Percentiles rank a stretch among this genome's conserved stretches.
These are phyloP conservation scores for Engystomops pustulosus DNA, from an alignment of 2,113 vertebrate species.

Conservation along the genomic window DNA sequence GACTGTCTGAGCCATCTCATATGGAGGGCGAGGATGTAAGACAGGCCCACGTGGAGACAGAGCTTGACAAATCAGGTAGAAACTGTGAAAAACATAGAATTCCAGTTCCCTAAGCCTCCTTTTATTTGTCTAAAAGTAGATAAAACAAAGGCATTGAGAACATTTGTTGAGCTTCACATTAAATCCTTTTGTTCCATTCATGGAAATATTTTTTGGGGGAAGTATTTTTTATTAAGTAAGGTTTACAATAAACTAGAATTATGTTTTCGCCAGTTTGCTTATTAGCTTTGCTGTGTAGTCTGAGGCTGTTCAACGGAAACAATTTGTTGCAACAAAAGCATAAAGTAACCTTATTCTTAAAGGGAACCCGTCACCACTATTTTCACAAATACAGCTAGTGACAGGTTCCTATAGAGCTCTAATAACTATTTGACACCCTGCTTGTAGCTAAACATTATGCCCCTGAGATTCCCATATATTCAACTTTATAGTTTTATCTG, in stretches of 20 bases:
- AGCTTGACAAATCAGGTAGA: background rate
- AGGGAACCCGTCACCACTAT: too few species aligned
- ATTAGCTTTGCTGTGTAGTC: background rate
- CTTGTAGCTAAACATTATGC: too few species aligned
- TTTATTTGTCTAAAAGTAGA: background rate
- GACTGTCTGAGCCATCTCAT: slow-evolving; percentile 1
- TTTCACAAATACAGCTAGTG: too few species aligned
- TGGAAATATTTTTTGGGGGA: background rate
- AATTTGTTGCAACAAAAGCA: too few species aligned
- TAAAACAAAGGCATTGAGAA: background rate
- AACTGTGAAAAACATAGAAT: background rate
- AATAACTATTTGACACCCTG: too few species aligned
- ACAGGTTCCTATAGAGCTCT: too few species aligned
- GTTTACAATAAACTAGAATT: background rate
- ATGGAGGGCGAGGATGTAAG: background rate
- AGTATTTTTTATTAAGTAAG: background rate
- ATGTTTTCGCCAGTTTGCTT: background rate
- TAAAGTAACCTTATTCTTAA: too few species aligned
- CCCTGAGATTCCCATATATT: too few species aligned
- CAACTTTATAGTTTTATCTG: too few species aligned
- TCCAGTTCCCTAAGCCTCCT: background rate
- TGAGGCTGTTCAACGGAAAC: background rate
- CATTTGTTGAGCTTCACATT: background rate
- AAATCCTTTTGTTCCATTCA: background rate
- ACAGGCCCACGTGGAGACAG: background rate